Percentiles rank a stretch among this genome's conserved stretches.
Evolutionary conservation across 2,113 vertebrate species (phyloP).

Genomic region (Strigops habroptila): DNA sequence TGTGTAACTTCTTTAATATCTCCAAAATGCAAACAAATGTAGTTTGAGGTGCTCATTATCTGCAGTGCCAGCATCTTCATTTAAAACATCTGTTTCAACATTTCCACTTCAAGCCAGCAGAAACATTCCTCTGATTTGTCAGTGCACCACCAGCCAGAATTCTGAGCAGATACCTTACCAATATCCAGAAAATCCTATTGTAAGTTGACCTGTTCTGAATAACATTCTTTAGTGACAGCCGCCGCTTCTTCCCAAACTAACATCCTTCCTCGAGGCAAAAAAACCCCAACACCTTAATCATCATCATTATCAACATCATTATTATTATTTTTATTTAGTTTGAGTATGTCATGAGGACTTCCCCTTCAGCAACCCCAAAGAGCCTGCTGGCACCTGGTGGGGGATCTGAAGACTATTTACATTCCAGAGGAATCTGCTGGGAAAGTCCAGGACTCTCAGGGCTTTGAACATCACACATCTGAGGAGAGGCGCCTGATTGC

Average conservation of each 20-base stretch:
- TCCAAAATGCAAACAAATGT: not conserved
- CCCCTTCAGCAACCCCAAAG: slow-evolving; percentile 45
- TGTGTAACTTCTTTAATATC: not conserved
- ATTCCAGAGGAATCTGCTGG: slow-evolving; percentile 74
- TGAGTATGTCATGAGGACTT: slow-evolving; percentile 33
- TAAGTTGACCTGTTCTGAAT: not conserved
- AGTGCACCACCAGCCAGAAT: not conserved
- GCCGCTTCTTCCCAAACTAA: not conserved
- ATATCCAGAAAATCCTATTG: not conserved
- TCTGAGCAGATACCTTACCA: not conserved
- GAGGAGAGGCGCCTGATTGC: slow-evolving; percentile 25
- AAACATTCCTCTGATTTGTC: not conserved
- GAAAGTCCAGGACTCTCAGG: slow-evolving; percentile 71
- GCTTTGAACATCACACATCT: slow-evolving; percentile 63
- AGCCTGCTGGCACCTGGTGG: slow-evolving; percentile 54
- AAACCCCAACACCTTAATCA: not conserved
- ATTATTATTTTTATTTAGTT: not conserved
- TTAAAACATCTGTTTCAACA: not conserved
- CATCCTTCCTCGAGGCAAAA: not conserved
- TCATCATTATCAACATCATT: not conserved
- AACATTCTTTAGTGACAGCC: not conserved
- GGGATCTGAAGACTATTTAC: slow-evolving; percentile 68
- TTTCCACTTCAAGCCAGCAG: not conserved
- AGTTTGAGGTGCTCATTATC: fast-evolving
- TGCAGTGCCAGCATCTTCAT: not conserved